phyloP scores from a whole-genome alignment of 2,888 invertebrate species.

The Campoletis raptor region DNA sequence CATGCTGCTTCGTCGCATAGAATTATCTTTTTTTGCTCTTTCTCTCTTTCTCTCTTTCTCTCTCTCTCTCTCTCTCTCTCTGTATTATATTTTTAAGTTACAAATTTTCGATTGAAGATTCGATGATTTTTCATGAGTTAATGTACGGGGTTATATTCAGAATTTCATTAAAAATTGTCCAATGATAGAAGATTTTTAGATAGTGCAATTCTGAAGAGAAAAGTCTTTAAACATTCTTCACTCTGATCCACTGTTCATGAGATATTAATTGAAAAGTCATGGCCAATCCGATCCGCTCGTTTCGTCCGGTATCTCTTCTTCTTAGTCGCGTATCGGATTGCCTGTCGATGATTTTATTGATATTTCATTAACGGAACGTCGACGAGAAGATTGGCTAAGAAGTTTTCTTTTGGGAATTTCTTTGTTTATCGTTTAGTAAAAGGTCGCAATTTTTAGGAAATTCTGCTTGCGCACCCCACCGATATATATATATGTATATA shows the following conservation, averaged over 20 bases:
- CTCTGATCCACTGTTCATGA: not conserved
- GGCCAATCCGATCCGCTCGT: too few relatives aligned
- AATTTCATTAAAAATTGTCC: not conserved
- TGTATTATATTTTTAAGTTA: slow-evolving; percentile 22
- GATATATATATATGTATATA: slow-evolving; percentile 2
- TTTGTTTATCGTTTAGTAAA: not conserved
- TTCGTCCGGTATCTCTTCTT: not conserved
- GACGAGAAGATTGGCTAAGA: not conserved
- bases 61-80: not conserved
- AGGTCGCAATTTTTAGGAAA: not conserved
- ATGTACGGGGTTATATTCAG: not conserved
- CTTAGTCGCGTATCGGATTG: not conserved
- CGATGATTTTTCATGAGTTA: slow-evolving; percentile 4
- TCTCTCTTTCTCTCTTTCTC: not conserved
- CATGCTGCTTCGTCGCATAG: slow-evolving; percentile 33
- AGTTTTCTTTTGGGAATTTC: not conserved
- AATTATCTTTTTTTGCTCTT: too few relatives aligned
- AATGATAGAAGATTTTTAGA: not conserved
- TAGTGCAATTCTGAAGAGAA: not conserved
- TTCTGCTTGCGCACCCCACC: not conserved
- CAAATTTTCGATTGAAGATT: slow-evolving; percentile 8
- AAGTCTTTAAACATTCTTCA: not conserved
- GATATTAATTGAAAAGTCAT: not conserved
- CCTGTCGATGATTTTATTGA: not conserved
- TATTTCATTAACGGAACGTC: not conserved